Evolutionary conservation across 2,113 vertebrate species (phyloP), one percentile per base, ranked within the genome.

Genomic region (Megaceryle maxima): DNA sequence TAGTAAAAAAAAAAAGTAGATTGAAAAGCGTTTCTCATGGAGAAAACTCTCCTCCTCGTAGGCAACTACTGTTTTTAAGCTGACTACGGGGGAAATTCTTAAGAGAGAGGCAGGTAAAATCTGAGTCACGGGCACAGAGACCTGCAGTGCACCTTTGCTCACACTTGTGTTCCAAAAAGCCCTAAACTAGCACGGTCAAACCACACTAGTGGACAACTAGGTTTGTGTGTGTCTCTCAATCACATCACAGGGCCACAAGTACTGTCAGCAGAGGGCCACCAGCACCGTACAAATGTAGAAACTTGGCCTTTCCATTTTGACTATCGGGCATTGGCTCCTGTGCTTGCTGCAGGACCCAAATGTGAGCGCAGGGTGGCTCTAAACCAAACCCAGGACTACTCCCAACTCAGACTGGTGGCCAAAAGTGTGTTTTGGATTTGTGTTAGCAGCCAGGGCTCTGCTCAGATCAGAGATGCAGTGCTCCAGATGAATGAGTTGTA

Each of bases 261-360:
- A 0, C 7, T 60, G 29, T 17, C 20, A 26, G 35, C 5, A 35
- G 13, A 60, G 50, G 51, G 43, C n/a, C 86, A 86, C 59, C 55
- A 77, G 0, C 12, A 3, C 0, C 0, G 1, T n/a, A 33, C 13
- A 26, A 35, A 37, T 6, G 19, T 39, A 6, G 50, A 7, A 29
- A 41, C 83, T 2, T 66, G 31, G 37, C 4, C 63, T 77, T 88
- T 68, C 25, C n/a, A 5, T 4, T 1, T 5, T 43, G 44, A 19
- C 29, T 67, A 46, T 25, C 4, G 1, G 0, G 9, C 1, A 1
- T 48, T 86, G 69, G 15, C 39, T 70, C 33, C 70, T 78, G 3
- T 6, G 22, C 48, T 79, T 14, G 2, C 78, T 83, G 46, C 68
- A 64, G 80, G 41, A 60, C 72, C 53, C 26, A 11, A 4, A 41